Conservation (phyloP, 2,113 vertebrate species). For the Pavo muticus region DNA sequence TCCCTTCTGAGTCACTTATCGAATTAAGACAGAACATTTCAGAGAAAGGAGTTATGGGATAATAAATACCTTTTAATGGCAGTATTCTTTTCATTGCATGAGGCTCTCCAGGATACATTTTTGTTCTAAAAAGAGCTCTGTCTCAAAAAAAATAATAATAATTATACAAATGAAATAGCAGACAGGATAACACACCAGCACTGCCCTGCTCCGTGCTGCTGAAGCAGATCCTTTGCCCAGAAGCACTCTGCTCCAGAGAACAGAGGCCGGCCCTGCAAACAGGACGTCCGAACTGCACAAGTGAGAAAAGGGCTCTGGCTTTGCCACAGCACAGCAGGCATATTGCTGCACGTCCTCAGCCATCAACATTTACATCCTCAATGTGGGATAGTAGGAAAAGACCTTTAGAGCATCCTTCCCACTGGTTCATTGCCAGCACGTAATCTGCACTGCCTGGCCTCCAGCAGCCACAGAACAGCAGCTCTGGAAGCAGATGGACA, state of each 20-base stretch:
- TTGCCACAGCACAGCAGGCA: neutral
- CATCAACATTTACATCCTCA: neutral
- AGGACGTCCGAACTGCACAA: neutral
- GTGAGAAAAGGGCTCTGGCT: neutral
- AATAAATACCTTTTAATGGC: neutral
- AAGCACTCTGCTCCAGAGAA: neutral
- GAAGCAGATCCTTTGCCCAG: neutral
- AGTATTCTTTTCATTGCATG: neutral
- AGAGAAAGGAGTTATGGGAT: neutral
- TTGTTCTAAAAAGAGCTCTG: neutral
- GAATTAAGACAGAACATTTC: neutral
- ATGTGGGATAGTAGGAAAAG: neutral
- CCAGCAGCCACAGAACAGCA: neutral
- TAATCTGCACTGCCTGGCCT: neutral
- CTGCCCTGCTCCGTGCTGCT: neutral
- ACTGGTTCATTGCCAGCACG: accelerated
- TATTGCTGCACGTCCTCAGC: neutral
- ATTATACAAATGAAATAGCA: neutral
- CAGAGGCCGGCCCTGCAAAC: neutral
- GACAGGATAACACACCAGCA: neutral
- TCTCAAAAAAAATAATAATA: neutral
- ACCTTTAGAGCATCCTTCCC: neutral
- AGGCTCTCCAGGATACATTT: neutral
- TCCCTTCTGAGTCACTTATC: neutral
- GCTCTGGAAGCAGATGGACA: neutral